These are phyloP conservation scores for Musca domestica DNA, from an alignment of 1,140 invertebrate species.

Conservation along the genomic window DNA sequence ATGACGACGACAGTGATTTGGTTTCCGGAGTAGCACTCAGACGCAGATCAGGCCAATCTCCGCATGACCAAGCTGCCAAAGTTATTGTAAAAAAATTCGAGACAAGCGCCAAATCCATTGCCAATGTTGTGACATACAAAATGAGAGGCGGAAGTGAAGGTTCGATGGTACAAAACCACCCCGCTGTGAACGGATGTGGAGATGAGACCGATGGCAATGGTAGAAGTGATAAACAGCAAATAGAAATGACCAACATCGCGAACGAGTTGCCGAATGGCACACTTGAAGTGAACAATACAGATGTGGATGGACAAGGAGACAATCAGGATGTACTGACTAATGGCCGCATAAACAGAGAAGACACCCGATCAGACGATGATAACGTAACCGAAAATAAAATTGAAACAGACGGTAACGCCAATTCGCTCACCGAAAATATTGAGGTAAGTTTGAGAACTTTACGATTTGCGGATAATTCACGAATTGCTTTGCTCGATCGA, in stretches of 20 bases:
- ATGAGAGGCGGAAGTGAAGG: neutral
- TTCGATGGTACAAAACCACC: constrained; percentile 38
- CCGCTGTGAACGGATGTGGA: constrained; percentile 24
- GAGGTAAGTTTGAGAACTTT: too few species aligned
- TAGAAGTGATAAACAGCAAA: neutral
- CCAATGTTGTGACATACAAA: neutral
- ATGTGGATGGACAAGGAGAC: neutral
- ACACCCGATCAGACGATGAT: too few species aligned
- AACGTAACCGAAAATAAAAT: too few species aligned
- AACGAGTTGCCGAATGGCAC: constrained; percentile 43
- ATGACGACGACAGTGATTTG: constrained; percentile 39
- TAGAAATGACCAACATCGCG: constrained; percentile 10
- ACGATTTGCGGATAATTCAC: too few species aligned
- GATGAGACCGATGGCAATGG: constrained; percentile 16
- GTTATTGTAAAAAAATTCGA: constrained; percentile 16
- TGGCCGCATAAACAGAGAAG: neutral
- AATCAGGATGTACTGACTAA: constrained; percentile 16
- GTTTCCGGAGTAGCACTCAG: constrained; percentile 47
- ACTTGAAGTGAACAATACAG: constrained; percentile 31
- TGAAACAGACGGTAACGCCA: too few species aligned
- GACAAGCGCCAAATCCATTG: constrained; percentile 30
- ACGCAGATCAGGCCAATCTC: constrained; percentile 44
- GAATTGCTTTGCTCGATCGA: too few species aligned
- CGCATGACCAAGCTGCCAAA: constrained; percentile 27
- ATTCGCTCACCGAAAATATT: too few species aligned